Conservation (phyloP, 1,140 invertebrate species). For the Drosophila ananassae region DNA sequence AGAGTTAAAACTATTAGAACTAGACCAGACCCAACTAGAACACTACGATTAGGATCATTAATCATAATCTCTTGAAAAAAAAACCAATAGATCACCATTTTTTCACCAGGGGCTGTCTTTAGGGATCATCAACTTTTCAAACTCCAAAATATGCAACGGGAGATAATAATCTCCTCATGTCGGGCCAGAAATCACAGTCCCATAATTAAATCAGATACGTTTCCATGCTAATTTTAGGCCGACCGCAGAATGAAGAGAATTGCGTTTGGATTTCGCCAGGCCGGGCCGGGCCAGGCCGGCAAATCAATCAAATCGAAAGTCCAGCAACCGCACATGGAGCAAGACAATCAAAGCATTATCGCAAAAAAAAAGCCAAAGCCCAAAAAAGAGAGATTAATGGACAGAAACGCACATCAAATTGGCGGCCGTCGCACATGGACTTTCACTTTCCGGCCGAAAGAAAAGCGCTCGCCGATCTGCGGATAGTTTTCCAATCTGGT, state of each 20-base stretch:
- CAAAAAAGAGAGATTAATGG: constrained; percentile 68
- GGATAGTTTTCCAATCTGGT: neutral
- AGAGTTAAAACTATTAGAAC: neutral
- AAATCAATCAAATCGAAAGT: constrained; percentile 46
- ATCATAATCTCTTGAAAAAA: neutral
- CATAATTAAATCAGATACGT: constrained; percentile 38
- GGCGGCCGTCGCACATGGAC: constrained; percentile 47
- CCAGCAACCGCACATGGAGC: constrained; percentile 44
- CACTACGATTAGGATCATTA: constrained; percentile 3
- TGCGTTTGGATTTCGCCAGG: constrained; percentile 18
- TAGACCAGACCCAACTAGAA: neutral
- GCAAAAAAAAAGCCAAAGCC: constrained; percentile 38
- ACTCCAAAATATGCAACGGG: neutral
- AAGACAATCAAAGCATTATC: constrained; percentile 65
- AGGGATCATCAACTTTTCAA: constrained; percentile 32
- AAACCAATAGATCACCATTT: neutral
- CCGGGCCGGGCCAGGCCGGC: constrained; percentile 8
- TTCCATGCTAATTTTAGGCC: constrained; percentile 42
- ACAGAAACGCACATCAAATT: constrained; percentile 68
- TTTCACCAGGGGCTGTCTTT: no score
- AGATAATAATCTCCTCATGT: constrained; percentile 8
- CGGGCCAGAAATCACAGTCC: neutral
- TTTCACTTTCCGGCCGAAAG: constrained; percentile 55
- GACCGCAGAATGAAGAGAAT: constrained; percentile 33
- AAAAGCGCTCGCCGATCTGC: constrained; percentile 22